These are phyloP conservation scores for Cyprinus carpio DNA, from an alignment of 2,113 vertebrate genomes.

Conservation along the genomic window DNA sequence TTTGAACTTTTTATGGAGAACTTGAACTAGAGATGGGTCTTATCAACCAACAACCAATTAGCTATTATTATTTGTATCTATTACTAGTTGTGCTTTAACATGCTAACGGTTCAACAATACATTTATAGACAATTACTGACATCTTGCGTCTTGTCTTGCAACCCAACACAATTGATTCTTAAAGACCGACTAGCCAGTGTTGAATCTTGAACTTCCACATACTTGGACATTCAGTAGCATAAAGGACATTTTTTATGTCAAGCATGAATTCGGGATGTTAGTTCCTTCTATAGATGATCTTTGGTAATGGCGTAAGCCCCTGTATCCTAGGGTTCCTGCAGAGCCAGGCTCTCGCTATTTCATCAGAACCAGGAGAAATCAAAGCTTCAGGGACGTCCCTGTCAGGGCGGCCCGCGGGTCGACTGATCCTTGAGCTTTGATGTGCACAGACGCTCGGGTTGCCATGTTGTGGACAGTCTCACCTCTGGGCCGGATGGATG, in stretches of 20 bases:
- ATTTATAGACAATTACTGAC: neutral
- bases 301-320: neutral
- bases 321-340: too few relatives aligned
- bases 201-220: neutral
- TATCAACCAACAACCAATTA: too few relatives aligned
- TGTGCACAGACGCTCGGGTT: neutral
- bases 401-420: too few relatives aligned
- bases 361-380: conserved; percentile 25
- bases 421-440: conserved; percentile 15
- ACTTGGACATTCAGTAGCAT: neutral
- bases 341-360: neutral
- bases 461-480: conserved; percentile 2
- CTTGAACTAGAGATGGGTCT: too few relatives aligned
- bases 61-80: too few relatives aligned
- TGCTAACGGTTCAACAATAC: neutral
- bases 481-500: neutral
- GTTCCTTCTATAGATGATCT: neutral
- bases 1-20: too few relatives aligned
- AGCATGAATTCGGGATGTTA: neutral
- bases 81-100: neutral
- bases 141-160: neutral
- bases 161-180: neutral
- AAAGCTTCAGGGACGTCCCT: neutral
- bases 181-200: too few relatives aligned
- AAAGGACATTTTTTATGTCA: neutral